Conservation (phyloP, 2,797 vertebrate genomes). For the Lates japonicus region DNA sequence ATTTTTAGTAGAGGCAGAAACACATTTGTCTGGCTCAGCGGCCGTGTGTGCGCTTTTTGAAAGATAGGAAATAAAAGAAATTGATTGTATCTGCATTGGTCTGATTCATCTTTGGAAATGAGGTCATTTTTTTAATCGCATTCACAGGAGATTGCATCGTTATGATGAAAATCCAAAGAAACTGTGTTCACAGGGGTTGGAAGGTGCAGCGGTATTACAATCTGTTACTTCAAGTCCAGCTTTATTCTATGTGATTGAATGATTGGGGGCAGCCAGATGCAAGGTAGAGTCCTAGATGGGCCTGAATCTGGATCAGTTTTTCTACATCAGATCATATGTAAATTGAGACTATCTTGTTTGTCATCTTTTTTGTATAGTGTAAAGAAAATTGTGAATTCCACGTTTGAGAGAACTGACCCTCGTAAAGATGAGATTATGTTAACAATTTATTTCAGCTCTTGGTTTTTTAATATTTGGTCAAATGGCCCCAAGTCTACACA, state of each 20-base stretch:
- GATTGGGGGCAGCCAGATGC: conserved; percentile 52
- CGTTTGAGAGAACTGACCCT: not conserved
- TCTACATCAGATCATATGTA: conserved; percentile 1
- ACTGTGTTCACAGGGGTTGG: conserved; percentile 48
- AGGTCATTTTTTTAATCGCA: conserved; percentile 73
- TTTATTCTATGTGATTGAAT: conserved; percentile 54
- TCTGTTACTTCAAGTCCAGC: conserved; percentile 51
- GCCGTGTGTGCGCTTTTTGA: conserved; percentile 56
- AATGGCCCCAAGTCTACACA: not conserved
- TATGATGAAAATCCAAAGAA: conserved; percentile 70
- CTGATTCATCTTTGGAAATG: conserved; percentile 70
- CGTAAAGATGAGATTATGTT: conserved; percentile 6
- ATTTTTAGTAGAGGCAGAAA: conserved; percentile 50
- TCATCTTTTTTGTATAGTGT: not conserved
- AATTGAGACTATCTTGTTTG: not conserved
- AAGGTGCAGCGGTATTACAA: conserved; percentile 54
- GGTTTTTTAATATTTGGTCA: not conserved
- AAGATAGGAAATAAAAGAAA: conserved; percentile 74
- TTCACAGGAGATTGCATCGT: conserved; percentile 70
- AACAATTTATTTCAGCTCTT: conserved; percentile 1
- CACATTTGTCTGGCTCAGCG: conserved; percentile 55
- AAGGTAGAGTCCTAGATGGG: conserved; percentile 26
- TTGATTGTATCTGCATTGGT: conserved; percentile 69
- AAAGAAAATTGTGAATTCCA: not conserved
- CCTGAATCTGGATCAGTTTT: conserved; percentile 45